A percentile compares a stretch with the other conserved stretches of the same genome.
Conservation (phyloP, 2,113 vertebrate species). For the Pelmatolapia mariae region DNA sequence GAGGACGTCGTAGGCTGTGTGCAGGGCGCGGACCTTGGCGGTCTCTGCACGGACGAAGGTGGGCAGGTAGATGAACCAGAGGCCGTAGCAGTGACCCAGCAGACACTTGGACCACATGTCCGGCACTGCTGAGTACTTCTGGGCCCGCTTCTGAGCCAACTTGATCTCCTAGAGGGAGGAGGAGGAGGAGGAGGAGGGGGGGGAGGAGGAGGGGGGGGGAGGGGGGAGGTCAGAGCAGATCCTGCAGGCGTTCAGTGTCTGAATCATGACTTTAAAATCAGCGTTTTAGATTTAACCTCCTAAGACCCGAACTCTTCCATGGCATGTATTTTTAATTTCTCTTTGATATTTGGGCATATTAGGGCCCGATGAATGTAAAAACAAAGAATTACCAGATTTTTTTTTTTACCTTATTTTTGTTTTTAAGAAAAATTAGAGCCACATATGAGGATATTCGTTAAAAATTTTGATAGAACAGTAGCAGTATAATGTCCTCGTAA, state of each 20-base stretch:
- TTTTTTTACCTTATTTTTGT: too few relatives aligned
- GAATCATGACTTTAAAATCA: neutral
- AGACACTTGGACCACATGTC: constrained; percentile 94
- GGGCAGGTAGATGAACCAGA: constrained; percentile 95
- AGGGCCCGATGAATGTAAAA: too few relatives aligned
- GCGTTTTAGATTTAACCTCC: neutral
- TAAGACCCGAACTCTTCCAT: too few relatives aligned
- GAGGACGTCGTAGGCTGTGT: constrained; percentile 86
- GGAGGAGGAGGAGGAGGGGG: too few relatives aligned
- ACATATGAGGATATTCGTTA: too few relatives aligned
- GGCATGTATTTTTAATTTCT: too few relatives aligned
- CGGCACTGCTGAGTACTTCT: constrained; percentile 80
- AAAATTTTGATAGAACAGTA: too few relatives aligned
- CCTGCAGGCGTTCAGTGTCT: neutral
- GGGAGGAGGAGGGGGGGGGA: neutral
- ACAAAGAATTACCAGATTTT: too few relatives aligned
- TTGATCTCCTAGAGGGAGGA: constrained; percentile 82
- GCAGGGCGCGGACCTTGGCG: constrained; percentile 81
- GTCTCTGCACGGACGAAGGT: constrained; percentile 79
- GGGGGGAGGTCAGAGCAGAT: accelerated
- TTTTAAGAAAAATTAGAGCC: too few relatives aligned
- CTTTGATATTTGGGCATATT: too few relatives aligned
- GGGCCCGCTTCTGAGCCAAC: constrained; percentile 84
- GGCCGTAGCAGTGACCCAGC: constrained; percentile 89
- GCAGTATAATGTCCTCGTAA: too few relatives aligned